phyloP scores from a whole-genome alignment of 2,888 invertebrate species.

The Pollenia labialis region DNA sequence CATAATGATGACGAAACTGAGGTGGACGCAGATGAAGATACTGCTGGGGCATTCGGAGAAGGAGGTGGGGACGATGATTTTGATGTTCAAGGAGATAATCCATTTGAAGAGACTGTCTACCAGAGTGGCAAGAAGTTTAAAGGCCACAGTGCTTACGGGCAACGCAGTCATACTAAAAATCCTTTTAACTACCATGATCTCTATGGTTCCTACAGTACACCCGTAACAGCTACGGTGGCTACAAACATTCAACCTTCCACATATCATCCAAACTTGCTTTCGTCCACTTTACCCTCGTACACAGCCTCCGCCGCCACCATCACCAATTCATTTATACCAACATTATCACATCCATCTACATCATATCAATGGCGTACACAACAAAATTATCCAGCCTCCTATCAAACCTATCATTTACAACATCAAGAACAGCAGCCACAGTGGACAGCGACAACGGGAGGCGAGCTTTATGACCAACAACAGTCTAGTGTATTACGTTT shows the following conservation, averaged over 20 bases:
- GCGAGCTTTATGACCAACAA: conserved; percentile 28
- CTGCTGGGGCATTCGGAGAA: conserved; percentile 1
- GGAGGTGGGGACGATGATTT: conserved; percentile 47
- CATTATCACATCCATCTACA: conserved; percentile 57
- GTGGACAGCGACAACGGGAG: conserved; percentile 32
- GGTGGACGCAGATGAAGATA: conserved; percentile 27
- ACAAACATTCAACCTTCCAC: conserved; percentile 56
- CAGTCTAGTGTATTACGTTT: conserved; percentile 52
- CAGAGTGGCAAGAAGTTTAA: conserved; percentile 64
- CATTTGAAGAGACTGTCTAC: conserved; percentile 61
- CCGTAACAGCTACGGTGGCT: conserved; percentile 68
- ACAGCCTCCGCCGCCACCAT: background rate
- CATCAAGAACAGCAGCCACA: conserved; percentile 61
- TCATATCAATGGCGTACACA: conserved; percentile 72
- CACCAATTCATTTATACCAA: conserved; percentile 26
- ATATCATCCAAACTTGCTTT: conserved; percentile 58
- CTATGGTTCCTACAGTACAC: conserved; percentile 74
- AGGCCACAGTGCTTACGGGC: conserved; percentile 73
- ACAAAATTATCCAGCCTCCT: conserved; percentile 65
- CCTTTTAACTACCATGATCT: conserved; percentile 73
- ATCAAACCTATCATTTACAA: conserved; percentile 67
- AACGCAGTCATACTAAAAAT: conserved; percentile 75
- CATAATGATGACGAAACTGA: conserved; percentile 36
- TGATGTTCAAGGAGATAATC: conserved; percentile 54
- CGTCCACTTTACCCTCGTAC: conserved; percentile 43